Conservation (phyloP, 2,888 invertebrate species). For the Tachystola acroxantha region DNA sequence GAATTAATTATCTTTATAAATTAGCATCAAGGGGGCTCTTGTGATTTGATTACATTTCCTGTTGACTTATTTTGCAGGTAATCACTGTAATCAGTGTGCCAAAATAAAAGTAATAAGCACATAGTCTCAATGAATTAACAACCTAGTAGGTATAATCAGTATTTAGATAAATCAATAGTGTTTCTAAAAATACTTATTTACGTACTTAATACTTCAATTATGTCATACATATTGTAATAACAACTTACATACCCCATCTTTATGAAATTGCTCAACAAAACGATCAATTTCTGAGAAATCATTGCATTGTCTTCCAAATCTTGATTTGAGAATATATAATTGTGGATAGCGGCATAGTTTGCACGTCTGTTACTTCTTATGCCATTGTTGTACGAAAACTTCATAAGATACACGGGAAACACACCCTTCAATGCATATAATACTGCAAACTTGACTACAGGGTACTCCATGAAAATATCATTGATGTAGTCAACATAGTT, state of each 20-base stretch:
- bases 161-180: no score
- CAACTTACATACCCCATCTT: constrained; percentile 54
- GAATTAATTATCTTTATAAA: no score
- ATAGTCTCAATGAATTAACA: no score
- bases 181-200: no score
- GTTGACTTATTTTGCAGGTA: no score
- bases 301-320: constrained; percentile 20
- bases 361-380: constrained; percentile 7
- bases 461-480: constrained; percentile 51
- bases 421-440: constrained; percentile 38
- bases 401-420: constrained; percentile 50
- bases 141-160: no score
- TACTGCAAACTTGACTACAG: constrained; percentile 44
- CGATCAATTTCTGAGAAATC: constrained; percentile 31
- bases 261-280: constrained; percentile 51
- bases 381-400: constrained; percentile 24
- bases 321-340: constrained; percentile 34
- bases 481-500: constrained; percentile 47
- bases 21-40: no score
- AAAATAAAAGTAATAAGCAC: no score
- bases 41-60: no score
- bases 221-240: no score
- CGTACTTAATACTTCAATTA: no score
- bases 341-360: constrained; percentile 27
- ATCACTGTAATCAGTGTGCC: no score